Base-by-base conservation (phyloP, 1,140 invertebrate species). In the Drosophila repleta region DNA sequence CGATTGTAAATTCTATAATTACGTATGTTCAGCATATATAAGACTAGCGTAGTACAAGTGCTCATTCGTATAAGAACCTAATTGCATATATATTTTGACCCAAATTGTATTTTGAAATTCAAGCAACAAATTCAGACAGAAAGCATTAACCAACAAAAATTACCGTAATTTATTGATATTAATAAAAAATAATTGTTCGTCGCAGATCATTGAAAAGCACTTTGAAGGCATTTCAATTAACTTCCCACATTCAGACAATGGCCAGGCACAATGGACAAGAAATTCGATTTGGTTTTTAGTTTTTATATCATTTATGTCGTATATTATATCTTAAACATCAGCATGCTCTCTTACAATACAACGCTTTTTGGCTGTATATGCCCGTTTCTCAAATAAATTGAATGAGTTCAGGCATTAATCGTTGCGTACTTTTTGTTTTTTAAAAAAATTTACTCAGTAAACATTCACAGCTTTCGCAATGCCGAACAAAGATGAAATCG, bases 381-480 rank as follows among this genome's bases (percentile, higher is more conserved):
- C 32, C 32, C 53, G 52, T 15, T 29, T 13, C 32, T 63, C 49
- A 62, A 55, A 60, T 45, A 35, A 71, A 41, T 32, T 65, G 15
- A 64, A 48, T 55, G 73, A 67, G 26, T 51, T 64, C 51, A 72
- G 63, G 65, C 63, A 71, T 65, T 56, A 66, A 69, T 69, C 60
- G 70, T 82, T 78, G 63, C 51, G 79, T 64, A 73, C 48, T 53
- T 75, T 79, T 67, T 67, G 51, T 45, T 20, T 46, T 13, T 43
- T 17, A 8, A 57, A 45, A 65, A 79, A 88, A 88, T 88, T 88
- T 88, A 88, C 83, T 88, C 84, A 88, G 83, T 88, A 88, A 88
- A 88, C 83, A 88, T 89, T 88, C 83, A 88, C 83, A 88, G 83
- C 83, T 78, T 82, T 76, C 76, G 83, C 78, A 79, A 75, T 17